Base-by-base conservation (phyloP, 1,140 invertebrate genomes). In the Drosophila rhopaloa region DNA sequence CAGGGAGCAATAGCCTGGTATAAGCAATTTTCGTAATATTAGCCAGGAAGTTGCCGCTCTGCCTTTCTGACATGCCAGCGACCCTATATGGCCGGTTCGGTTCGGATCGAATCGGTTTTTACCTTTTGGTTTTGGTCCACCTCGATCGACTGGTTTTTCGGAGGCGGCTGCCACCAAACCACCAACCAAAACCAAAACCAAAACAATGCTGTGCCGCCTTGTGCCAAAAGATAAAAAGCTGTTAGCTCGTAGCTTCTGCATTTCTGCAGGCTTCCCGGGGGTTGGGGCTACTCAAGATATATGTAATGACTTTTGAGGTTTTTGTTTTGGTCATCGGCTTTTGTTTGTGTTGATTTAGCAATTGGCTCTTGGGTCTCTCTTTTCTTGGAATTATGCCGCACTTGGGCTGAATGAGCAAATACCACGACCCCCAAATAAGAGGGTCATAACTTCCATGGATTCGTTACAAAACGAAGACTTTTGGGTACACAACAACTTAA, bases 201-300 rank as follows among this genome's bases (percentile, higher is more conserved):
- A 68, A 65, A 68, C 65, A 68, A 82, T 73, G 81, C 76, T 74
- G 48, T 11, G 78, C 77, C 84, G 84, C 84, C 84, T 84, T 73
- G 66, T 78, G 84, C 72, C 76, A 83, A 80, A 76, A 88, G 84
- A 90, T 86, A 90, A 90, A 90, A 90, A 90, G 86, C 88, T 90
- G 88, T 90, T 90, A 90, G 88, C 88, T 90, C 82, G 88, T 90
- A 90, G 88, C 88, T 90, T 90, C 88, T 90, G 88, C 88, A 90
- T 90, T 90, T 90, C 82, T 76, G 66, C 73, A 57, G 63, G 70
- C 67, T 37, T 59, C 46, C 38, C 38, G 37, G 40, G 37, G 40
- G 37, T 38, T 8, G 43, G 29, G 50, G 65, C 61, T 51, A 59
- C 62, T 61, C 76, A 67, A 80, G 84, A 89, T 89, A 89, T 88